Evolutionary conservation across 2,888 invertebrate species (phyloP), one percentile per base, ranked within the genome.

Genomic region (Himalopsyche japonica): DNA sequence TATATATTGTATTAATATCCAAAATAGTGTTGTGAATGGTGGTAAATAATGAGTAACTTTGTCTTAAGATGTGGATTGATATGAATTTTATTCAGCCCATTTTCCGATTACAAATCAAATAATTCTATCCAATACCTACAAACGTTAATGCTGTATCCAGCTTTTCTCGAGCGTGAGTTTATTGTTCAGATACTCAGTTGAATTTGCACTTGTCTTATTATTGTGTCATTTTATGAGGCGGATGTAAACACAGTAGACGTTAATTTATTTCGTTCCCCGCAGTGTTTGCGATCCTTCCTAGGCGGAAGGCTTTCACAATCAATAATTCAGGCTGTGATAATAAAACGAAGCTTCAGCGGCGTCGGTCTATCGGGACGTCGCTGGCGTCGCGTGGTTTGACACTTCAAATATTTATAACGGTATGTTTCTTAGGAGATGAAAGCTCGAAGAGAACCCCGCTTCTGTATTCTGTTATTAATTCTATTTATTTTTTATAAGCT

Each of bases 291-390:
- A 70, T 70, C 24, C 30, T 70, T 70, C 70, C 70, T 70, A 27
- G 70, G 70, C 27, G 70, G 70, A 34, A 81, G 57, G 81, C 43
- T 81, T 64, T 49, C 64, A 34, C 57, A 64, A 81, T 81, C 81
- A 81, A 81, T 81, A 81, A 81, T 81, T 81, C 57, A 81, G 64
- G 70, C 64, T 81, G 81, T 64, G 81, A 81, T 81, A 81, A 81
- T 81, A 81, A 81, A 81, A 81, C 64, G 81, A 34, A 81, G 70
- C 70, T 32, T 57, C 64, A 24, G 70, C 70, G 70, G 70, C 70
- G 70, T 70, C 70, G 70, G 70, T 70, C 70, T 70, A 70, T 70
- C 70, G 70, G 70, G 70, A 70, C 70, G 12, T 70, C 70, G 70
- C 70, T 70, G 70, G 70, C 70, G 70, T 70, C 70, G 70, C 70